Evolutionary conservation across 2,113 vertebrate species (phyloP).

Genomic region (Gila orcuttii): DNA sequence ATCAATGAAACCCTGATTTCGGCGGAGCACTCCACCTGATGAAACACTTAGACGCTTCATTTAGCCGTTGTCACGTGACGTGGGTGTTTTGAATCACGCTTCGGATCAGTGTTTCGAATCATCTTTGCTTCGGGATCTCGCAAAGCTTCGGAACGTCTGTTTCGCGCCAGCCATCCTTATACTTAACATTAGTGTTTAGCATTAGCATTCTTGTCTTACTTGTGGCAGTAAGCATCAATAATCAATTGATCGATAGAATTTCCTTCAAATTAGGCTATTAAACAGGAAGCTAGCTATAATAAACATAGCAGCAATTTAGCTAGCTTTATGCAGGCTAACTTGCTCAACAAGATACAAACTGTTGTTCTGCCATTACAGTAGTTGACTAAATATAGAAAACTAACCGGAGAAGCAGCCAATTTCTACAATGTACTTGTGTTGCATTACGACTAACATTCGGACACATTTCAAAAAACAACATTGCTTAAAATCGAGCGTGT

Average conservation of each 20-base stretch:
- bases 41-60: too few relatives aligned
- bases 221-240: background rate
- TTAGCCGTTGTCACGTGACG: too few relatives aligned
- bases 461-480: background rate
- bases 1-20: too few relatives aligned
- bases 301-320: background rate
- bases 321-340: background rate
- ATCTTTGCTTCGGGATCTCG: too few relatives aligned
- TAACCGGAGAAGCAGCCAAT: background rate
- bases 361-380: background rate
- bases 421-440: background rate
- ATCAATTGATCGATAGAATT: background rate
- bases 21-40: too few relatives aligned
- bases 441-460: background rate
- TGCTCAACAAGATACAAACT: background rate
- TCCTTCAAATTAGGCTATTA: background rate
- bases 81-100: too few relatives aligned
- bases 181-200: background rate
- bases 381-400: background rate
- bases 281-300: background rate
- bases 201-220: background rate
- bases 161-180: too few relatives aligned
- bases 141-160: too few relatives aligned
- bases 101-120: too few relatives aligned
- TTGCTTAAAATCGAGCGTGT: background rate